Evolutionary conservation across 2,888 invertebrate species (phyloP).

Genomic region (Smittia sp.): DNA sequence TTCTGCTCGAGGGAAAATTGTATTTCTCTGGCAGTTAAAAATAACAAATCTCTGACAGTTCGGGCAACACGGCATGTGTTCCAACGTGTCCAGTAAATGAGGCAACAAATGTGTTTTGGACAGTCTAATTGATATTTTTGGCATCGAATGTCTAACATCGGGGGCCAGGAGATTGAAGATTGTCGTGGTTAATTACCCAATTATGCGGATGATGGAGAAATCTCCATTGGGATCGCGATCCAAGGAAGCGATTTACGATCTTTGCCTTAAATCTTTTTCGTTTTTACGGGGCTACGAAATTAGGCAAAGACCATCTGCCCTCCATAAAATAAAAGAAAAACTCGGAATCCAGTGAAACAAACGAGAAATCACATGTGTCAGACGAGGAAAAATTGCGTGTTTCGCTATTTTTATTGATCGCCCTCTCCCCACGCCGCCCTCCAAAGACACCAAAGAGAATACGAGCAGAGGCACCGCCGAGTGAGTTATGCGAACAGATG

Average conservation of each 20-base stretch:
- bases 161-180: neutral
- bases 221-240: neutral
- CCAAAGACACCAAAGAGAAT: neutral
- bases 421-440: neutral
- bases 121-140: slow-evolving; percentile 34
- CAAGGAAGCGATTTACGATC: neutral
- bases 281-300: neutral
- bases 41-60: slow-evolving; percentile 39
- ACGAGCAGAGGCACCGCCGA: neutral
- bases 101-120: slow-evolving; percentile 25
- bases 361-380: slow-evolving; percentile 38
- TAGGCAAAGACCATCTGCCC: slow-evolving; percentile 24
- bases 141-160: slow-evolving; percentile 3
- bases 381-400: slow-evolving; percentile 38
- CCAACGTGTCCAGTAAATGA: slow-evolving; percentile 29
- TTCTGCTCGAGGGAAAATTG: neutral
- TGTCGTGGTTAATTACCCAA: slow-evolving; percentile 14
- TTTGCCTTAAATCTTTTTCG: neutral
- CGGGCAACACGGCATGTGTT: slow-evolving; percentile 32
- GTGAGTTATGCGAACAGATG: slow-evolving; percentile 39
- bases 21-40: slow-evolving; percentile 32
- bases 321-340: slow-evolving; percentile 11
- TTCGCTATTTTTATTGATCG: slow-evolving; percentile 40
- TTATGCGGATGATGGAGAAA: neutral
- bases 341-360: slow-evolving; percentile 25